These are phyloP conservation scores for Tamias sibiricus DNA, from an alignment of 2,113 vertebrate genomes.

Conservation along the genomic window DNA sequence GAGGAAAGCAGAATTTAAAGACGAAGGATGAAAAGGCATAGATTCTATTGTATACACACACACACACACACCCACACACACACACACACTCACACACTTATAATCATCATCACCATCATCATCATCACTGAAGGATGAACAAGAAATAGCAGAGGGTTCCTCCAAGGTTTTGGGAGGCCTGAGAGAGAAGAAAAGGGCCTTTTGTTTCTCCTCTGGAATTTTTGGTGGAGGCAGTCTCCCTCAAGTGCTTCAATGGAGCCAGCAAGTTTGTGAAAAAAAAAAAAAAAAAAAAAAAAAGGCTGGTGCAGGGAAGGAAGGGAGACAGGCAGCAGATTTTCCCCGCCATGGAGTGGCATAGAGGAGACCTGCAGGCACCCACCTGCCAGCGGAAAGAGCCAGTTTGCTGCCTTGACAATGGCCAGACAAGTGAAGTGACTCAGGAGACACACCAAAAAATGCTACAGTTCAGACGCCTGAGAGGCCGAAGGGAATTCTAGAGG, in stretches of 20 bases:
- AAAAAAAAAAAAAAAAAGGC: too few relatives aligned
- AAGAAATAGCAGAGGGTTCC: neutral
- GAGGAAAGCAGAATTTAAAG: neutral
- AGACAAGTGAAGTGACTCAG: neutral
- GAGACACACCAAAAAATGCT: neutral
- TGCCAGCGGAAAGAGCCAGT: neutral
- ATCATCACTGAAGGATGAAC: neutral
- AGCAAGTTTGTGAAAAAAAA: too few relatives aligned
- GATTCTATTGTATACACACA: neutral
- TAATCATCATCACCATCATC: neutral
- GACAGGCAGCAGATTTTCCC: rapidly evolving
- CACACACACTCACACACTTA: rapidly evolving
- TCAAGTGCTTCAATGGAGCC: neutral
- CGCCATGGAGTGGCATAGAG: rapidly evolving
- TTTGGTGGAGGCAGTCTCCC: neutral
- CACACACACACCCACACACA: neutral
- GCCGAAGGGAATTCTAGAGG: neutral
- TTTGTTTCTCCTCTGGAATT: neutral
- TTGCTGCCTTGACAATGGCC: neutral
- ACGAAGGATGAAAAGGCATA: neutral
- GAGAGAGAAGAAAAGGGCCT: neutral
- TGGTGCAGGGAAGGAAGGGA: neutral
- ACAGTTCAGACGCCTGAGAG: neutral
- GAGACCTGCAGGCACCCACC: rapidly evolving
- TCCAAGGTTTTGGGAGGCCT: neutral